phyloP scores from a whole-genome alignment of 35 echinoderm and acorn worm species.

The Anneissia japonica region DNA sequence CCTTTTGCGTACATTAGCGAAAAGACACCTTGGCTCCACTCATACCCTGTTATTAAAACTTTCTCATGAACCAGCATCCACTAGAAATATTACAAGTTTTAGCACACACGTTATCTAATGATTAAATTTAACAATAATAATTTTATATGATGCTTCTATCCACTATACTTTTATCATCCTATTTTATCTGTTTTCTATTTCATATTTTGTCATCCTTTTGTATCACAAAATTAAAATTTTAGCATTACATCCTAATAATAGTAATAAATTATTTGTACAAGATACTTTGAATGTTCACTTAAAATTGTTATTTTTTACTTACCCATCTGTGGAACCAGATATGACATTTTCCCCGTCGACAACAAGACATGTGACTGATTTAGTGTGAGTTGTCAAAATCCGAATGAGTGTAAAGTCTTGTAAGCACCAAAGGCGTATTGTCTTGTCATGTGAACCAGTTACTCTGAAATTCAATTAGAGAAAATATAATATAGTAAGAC shows the following conservation, averaged over 20 bases:
- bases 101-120: not conserved
- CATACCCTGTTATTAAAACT: not conserved
- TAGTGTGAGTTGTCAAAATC: constrained; percentile 48
- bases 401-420: constrained; percentile 42
- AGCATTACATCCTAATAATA: too few species aligned
- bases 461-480: constrained; percentile 50
- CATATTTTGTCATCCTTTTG: not conserved
- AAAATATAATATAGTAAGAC: too few species aligned
- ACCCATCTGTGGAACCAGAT: constrained; percentile 86
- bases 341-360: constrained; percentile 57
- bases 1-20: not conserved
- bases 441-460: constrained; percentile 84
- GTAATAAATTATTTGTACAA: too few species aligned
- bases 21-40: not conserved
- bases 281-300: too few species aligned
- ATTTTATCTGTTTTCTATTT: too few species aligned
- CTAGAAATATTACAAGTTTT: not conserved
- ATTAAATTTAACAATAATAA: not conserved
- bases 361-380: constrained; percentile 74
- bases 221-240: too few species aligned
- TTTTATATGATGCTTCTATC: too few species aligned
- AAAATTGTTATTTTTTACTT: too few species aligned
- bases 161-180: too few species aligned
- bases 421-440: constrained; percentile 83
- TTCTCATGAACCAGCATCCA: not conserved